Percentiles rank a stretch among this genome's conserved stretches.
These are phyloP conservation scores for Phengaris alcon DNA, from an alignment of 2,888 invertebrate species.

Conservation along the genomic window DNA sequence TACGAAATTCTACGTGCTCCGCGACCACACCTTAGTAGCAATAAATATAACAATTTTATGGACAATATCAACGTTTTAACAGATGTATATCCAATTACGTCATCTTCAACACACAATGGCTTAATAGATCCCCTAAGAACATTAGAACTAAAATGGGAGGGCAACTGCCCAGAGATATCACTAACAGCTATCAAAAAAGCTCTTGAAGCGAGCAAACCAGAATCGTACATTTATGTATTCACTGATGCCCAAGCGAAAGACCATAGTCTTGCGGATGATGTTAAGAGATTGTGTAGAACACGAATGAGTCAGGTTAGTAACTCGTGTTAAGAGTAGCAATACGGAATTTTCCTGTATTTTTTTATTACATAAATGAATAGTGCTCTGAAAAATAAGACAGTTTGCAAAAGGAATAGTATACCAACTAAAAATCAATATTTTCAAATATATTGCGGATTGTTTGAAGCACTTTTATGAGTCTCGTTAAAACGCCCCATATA, in stretches of 20 bases:
- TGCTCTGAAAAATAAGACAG: too few species aligned
- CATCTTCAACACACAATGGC: slow-evolving; percentile 30
- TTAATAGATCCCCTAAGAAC: slow-evolving; percentile 35
- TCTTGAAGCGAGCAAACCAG: slow-evolving; percentile 45
- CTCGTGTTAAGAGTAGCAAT: background rate
- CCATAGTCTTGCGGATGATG: slow-evolving; percentile 35
- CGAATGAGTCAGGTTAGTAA: slow-evolving; percentile 39
- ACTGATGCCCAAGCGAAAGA: slow-evolving; percentile 56
- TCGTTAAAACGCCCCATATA: too few species aligned
- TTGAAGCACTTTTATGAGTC: too few species aligned
- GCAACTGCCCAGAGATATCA: background rate
- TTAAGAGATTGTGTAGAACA: slow-evolving; percentile 42
- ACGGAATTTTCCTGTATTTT: background rate
- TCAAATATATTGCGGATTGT: too few species aligned
- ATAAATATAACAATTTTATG: too few species aligned
- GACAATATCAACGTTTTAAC: background rate
- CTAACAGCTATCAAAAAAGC: slow-evolving; percentile 48
- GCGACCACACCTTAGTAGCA: too few species aligned
- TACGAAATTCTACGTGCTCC: too few species aligned
- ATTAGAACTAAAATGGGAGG: slow-evolving; percentile 35
- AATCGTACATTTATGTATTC: slow-evolving; percentile 52
- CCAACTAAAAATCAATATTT: too few species aligned
- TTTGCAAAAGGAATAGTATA: too few species aligned
- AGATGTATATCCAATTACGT: slow-evolving; percentile 41
- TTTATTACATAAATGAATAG: too few species aligned